Conservation (phyloP, 2,113 vertebrate genomes). For the Pelmatolapia mariae region DNA sequence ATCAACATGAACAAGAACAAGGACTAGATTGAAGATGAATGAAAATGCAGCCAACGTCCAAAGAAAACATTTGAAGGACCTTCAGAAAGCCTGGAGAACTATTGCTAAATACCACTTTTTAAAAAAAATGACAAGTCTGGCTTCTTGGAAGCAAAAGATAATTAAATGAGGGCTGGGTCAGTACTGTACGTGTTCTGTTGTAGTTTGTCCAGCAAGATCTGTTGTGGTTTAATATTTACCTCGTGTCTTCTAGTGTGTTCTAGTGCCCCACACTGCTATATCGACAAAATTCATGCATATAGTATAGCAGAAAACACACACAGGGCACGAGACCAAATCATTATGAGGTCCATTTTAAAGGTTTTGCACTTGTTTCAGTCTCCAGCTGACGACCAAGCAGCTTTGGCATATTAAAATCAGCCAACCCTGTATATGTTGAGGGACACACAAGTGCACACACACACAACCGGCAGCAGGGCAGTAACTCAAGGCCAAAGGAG, state of each 20-base stretch:
- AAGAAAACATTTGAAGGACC: neutral
- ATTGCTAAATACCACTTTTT: neutral
- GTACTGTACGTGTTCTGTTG: neutral
- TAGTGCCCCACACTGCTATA: neutral
- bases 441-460: constrained; percentile 29
- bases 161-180: neutral
- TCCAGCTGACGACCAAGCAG: constrained; percentile 46
- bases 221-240: constrained; percentile 30
- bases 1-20: neutral
- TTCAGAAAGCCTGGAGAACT: neutral
- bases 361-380: constrained; percentile 47
- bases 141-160: neutral
- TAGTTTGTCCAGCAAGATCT: neutral
- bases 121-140: neutral
- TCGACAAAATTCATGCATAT: constrained; percentile 27
- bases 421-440: constrained; percentile 58
- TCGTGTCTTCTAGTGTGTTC: constrained; percentile 7
- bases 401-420: constrained; percentile 69
- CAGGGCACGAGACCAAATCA: constrained; percentile 10
- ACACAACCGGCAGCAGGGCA: constrained; percentile 43
- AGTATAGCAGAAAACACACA: neutral
- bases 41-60: neutral
- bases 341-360: constrained; percentile 45
- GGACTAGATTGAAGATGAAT: neutral
- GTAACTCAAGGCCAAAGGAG: constrained; percentile 73